Evolutionary conservation across 2,113 vertebrate genomes (phyloP).

Genomic region (Mobula birostris): DNA sequence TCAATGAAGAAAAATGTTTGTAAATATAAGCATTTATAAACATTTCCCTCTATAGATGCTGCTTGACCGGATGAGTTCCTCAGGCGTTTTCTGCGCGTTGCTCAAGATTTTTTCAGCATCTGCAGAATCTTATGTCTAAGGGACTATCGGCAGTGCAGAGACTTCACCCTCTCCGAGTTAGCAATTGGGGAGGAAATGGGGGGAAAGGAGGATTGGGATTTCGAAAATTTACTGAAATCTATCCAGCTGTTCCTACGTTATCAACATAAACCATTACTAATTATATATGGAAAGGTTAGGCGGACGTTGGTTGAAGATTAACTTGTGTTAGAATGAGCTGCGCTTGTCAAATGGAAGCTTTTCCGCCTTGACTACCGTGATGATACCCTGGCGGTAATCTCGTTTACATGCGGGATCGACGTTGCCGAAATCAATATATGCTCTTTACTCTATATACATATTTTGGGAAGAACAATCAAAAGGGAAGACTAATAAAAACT

Average conservation of each 20-base stretch:
- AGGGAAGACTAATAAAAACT: background rate
- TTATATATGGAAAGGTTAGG: too few relatives aligned
- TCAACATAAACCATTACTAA: background rate
- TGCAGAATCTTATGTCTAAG: too few relatives aligned
- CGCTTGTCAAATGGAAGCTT: background rate
- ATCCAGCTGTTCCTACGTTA: background rate
- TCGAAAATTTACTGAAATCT: background rate
- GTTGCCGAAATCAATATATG: too few relatives aligned
- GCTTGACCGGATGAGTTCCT: too few relatives aligned
- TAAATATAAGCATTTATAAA: too few relatives aligned
- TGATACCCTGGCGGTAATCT: background rate
- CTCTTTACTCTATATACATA: background rate
- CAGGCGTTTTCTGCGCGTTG: too few relatives aligned
- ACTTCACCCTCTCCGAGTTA: background rate
- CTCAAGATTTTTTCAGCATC: too few relatives aligned
- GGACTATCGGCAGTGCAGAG: background rate
- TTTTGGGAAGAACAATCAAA: background rate
- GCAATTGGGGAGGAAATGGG: too few relatives aligned
- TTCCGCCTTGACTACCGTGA: background rate
- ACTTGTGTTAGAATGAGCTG: too few relatives aligned
- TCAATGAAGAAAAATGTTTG: too few relatives aligned
- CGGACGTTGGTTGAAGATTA: too few relatives aligned
- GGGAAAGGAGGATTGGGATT: background rate
- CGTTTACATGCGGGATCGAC: background rate
- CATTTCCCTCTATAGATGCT: too few relatives aligned